A percentile compares a stretch with the other conserved stretches of the same genome.
These are phyloP conservation scores for Camponotus pennsylvanicus DNA, from an alignment of 1,140 invertebrate species.

Conservation along the genomic window DNA sequence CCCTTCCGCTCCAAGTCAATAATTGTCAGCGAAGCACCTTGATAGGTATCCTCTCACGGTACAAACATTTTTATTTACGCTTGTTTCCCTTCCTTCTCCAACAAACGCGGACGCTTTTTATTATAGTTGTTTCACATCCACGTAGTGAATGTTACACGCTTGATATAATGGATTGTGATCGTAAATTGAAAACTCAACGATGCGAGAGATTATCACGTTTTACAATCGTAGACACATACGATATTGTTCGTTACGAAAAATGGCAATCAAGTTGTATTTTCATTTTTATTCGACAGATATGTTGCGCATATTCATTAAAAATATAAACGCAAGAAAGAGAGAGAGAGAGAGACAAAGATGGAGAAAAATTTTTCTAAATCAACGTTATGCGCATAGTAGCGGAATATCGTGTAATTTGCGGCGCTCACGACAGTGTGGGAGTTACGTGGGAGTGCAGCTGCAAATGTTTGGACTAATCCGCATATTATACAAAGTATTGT, in stretches of 20 bases:
- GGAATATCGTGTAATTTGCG: constrained; percentile 52
- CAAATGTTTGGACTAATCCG: constrained; percentile 63
- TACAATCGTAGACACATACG: neutral
- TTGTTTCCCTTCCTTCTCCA: neutral
- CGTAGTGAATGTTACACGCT: neutral
- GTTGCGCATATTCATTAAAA: constrained; percentile 10
- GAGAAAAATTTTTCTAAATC: constrained; percentile 42
- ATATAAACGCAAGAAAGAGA: constrained; percentile 18
- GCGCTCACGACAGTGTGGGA: constrained; percentile 9
- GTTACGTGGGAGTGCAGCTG: constrained; percentile 22
- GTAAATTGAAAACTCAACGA: constrained; percentile 51
- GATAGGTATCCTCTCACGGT: constrained; percentile 16
- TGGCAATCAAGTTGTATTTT: constrained; percentile 44
- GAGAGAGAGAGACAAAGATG: neutral
- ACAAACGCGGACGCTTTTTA: neutral
- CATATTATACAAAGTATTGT: constrained; percentile 63
- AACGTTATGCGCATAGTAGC: constrained; percentile 40
- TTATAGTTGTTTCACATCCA: neutral
- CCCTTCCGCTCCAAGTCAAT: constrained; percentile 53
- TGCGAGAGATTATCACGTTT: constrained; percentile 43
- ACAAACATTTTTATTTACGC: constrained; percentile 25
- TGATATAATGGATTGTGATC: constrained; percentile 42
- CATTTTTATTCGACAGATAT: constrained; percentile 24
- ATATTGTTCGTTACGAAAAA: constrained; percentile 40
- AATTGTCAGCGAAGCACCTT: constrained; percentile 41